Conservation (phyloP, 2,113 vertebrate genomes). For the Tetrax tetrax region DNA sequence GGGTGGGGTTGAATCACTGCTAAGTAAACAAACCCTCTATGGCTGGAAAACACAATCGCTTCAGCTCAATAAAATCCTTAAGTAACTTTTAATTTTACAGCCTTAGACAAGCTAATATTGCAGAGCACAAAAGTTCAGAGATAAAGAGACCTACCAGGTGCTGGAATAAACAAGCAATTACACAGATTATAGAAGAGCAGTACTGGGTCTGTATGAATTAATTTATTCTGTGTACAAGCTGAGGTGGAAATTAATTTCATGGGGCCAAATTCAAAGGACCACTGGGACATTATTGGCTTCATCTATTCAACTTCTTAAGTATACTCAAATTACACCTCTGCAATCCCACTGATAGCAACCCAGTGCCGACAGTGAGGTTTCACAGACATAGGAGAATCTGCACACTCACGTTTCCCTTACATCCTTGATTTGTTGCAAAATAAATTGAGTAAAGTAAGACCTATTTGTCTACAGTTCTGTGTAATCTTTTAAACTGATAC, state of each 20-base stretch:
- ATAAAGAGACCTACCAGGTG: conserved; percentile 70
- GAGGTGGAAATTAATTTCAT: conserved; percentile 74
- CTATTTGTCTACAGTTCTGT: not conserved
- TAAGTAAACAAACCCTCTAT: conserved; percentile 72
- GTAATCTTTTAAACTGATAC: not conserved
- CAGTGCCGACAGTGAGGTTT: not conserved
- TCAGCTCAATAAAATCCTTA: conserved; percentile 71
- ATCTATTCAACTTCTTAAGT: conserved; percentile 58
- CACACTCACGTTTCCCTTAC: not conserved
- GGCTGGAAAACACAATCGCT: conserved; percentile 69
- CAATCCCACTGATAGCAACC: conserved; percentile 29
- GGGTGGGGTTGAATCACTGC: conserved; percentile 67
- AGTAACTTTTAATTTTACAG: conserved; percentile 76
- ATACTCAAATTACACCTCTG: conserved; percentile 49
- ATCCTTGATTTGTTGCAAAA: not conserved
- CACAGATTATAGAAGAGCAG: conserved; percentile 64
- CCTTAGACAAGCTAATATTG: conserved; percentile 68
- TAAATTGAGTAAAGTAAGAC: not conserved
- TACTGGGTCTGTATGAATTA: conserved; percentile 62
- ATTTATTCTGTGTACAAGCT: conserved; percentile 68
- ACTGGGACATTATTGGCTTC: conserved; percentile 63
- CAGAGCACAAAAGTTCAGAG: conserved; percentile 66
- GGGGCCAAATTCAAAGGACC: conserved; percentile 69
- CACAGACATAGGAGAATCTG: not conserved
- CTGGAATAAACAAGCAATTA: conserved; percentile 73